Evolutionary conservation across 2,113 vertebrate genomes (phyloP).

Genomic region (Microcebus ravelobensis): DNA sequence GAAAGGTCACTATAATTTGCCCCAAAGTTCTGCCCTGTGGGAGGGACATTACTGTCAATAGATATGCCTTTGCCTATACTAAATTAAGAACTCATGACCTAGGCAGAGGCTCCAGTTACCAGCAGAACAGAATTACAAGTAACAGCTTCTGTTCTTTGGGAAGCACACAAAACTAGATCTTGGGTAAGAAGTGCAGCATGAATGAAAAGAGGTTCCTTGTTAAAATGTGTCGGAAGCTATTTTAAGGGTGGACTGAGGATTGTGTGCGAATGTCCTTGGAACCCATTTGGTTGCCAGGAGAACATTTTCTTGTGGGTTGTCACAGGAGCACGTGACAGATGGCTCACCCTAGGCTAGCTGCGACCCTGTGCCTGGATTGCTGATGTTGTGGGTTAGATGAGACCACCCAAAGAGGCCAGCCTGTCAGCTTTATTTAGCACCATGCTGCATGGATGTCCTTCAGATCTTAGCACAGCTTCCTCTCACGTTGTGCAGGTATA

Average conservation of each 20-base stretch:
- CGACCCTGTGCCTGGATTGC: neutral
- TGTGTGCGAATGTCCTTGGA: slow-evolving; percentile 28
- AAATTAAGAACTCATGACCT: neutral
- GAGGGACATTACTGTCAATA: neutral
- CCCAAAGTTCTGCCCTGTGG: neutral
- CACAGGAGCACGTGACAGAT: neutral
- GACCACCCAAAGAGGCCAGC: neutral
- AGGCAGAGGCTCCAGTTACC: neutral
- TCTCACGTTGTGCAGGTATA: neutral
- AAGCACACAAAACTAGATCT: neutral
- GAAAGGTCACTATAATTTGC: neutral
- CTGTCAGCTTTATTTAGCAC: slow-evolving; percentile 33
- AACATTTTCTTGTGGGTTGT: slow-evolving; percentile 31
- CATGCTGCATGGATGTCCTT: neutral
- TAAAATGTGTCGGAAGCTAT: slow-evolving; percentile 38
- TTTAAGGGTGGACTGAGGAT: slow-evolving; percentile 21
- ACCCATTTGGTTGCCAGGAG: slow-evolving; percentile 21
- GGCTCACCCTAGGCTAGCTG: neutral
- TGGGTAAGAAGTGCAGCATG: neutral
- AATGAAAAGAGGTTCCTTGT: slow-evolving; percentile 19
- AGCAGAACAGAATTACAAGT: neutral
- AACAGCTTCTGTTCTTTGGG: slow-evolving; percentile 2
- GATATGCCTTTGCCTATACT: neutral
- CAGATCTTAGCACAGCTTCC: neutral
- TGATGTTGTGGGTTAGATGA: neutral